phyloP scores from a whole-genome alignment of 1,140 invertebrate species.

The Papilio glaucus region DNA sequence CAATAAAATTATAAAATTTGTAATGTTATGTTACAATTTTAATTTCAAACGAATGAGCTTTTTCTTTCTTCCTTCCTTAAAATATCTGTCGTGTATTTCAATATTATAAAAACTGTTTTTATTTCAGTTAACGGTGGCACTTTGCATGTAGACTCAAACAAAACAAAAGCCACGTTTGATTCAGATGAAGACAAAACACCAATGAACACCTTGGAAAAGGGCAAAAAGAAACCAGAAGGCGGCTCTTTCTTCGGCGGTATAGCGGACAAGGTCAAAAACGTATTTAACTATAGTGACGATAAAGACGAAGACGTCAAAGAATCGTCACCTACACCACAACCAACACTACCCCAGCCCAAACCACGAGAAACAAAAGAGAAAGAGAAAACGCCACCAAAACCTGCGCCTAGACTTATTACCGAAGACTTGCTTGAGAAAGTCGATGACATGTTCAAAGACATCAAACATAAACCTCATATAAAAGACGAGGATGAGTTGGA shows the following conservation, averaged over 20 bases:
- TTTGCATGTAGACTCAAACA: slow-evolving; percentile 74
- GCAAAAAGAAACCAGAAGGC: slow-evolving; percentile 72
- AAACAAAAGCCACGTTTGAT: slow-evolving; percentile 79
- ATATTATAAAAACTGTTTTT: slow-evolving; percentile 37
- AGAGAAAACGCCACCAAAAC: slow-evolving; percentile 70
- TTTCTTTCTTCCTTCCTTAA: no score
- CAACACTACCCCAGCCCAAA: slow-evolving; percentile 68
- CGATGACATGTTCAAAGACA: slow-evolving; percentile 81
- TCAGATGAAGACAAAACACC: slow-evolving; percentile 82
- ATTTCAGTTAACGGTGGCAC: slow-evolving; percentile 74
- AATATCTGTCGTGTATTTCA: no score
- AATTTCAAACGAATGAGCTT: no score
- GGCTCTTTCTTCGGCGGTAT: slow-evolving; percentile 72
- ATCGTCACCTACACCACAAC: slow-evolving; percentile 67
- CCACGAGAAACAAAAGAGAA: slow-evolving; percentile 69
- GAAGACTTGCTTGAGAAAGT: slow-evolving; percentile 80
- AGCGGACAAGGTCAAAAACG: slow-evolving; percentile 74
- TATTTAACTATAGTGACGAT: slow-evolving; percentile 71
- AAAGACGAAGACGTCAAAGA: slow-evolving; percentile 68
- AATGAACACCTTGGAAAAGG: slow-evolving; percentile 76
- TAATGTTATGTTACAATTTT: no score
- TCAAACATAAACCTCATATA: slow-evolving; percentile 67
- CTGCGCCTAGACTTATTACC: slow-evolving; percentile 75
- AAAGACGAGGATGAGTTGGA: slow-evolving; percentile 71
- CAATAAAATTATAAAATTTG: no score